Percentiles rank a stretch among this genome's conserved stretches.
Evolutionary conservation across 2,888 invertebrate species (phyloP).

Genomic region (Coelogynopora nodosa): DNA sequence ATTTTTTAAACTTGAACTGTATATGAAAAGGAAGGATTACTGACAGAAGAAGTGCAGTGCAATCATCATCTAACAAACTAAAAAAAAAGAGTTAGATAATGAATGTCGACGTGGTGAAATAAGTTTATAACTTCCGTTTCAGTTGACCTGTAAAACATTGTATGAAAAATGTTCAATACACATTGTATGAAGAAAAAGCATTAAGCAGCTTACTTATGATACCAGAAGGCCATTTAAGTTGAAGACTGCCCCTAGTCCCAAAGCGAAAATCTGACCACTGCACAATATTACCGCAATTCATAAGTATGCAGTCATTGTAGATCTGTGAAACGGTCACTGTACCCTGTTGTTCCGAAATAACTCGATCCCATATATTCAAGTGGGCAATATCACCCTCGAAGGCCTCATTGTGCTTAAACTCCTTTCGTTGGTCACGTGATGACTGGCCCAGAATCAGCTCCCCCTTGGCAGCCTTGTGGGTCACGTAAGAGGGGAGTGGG

Average conservation of each 20-base stretch:
- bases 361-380: slow-evolving; percentile 59
- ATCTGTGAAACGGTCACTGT: slow-evolving; percentile 46
- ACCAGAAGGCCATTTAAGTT: slow-evolving; percentile 60
- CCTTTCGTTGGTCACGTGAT: slow-evolving; percentile 35
- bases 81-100: too few relatives aligned
- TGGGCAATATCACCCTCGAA: slow-evolving; percentile 59
- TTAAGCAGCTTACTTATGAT: slow-evolving; percentile 46
- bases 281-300: slow-evolving; percentile 59
- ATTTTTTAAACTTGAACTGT: too few relatives aligned
- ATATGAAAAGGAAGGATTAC: too few relatives aligned
- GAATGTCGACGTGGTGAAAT: too few relatives aligned
- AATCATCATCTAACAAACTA: too few relatives aligned
- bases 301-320: slow-evolving; percentile 55
- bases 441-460: slow-evolving; percentile 46
- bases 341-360: slow-evolving; percentile 50
- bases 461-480: background rate
- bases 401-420: slow-evolving; percentile 52
- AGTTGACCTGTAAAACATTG: too few relatives aligned
- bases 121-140: too few relatives aligned
- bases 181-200: too few relatives aligned
- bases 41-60: too few relatives aligned
- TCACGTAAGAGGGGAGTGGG: background rate
- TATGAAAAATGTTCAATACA: too few relatives aligned
- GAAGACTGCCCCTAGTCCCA: slow-evolving; percentile 59
- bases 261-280: slow-evolving; percentile 61